phyloP scores from a whole-genome alignment of 1,140 invertebrate species.

The Triops cancriformis region DNA sequence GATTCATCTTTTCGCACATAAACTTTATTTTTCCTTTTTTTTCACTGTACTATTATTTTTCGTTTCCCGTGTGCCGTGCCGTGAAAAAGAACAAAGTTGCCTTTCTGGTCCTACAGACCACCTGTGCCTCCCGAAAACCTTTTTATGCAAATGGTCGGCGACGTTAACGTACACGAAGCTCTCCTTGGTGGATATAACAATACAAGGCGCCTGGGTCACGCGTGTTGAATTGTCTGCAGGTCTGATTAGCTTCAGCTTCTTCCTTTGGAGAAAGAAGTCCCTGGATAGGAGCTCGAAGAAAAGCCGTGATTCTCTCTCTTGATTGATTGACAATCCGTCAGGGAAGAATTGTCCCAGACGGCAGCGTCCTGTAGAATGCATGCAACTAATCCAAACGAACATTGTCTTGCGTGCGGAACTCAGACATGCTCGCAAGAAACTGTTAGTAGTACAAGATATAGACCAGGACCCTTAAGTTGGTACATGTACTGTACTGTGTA shows the following conservation, averaged over 20 bases:
- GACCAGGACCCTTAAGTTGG: too few species aligned
- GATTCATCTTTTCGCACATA: background rate
- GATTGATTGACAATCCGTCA: background rate
- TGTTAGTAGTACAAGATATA: too few species aligned
- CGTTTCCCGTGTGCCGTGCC: background rate
- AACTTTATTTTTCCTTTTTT: background rate
- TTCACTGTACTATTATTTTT: background rate
- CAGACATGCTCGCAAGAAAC: too few species aligned
- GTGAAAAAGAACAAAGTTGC: background rate
- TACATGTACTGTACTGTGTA: too few species aligned
- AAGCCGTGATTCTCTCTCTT: background rate
- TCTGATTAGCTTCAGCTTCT: background rate
- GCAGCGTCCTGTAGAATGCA: background rate
- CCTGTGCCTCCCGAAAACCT: background rate
- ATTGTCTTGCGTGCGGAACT: background rate
- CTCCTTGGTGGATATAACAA: background rate
- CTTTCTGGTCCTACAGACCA: background rate
- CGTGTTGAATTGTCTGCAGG: background rate
- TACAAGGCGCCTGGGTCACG: background rate
- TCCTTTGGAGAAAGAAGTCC: background rate
- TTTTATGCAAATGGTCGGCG: conserved; percentile 10
- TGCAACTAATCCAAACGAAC: background rate
- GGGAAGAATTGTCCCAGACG: background rate
- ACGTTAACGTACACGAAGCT: background rate
- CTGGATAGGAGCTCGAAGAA: too few species aligned